Base-by-base conservation (phyloP, 2,888 invertebrate genomes). In the Laothoe populi region DNA sequence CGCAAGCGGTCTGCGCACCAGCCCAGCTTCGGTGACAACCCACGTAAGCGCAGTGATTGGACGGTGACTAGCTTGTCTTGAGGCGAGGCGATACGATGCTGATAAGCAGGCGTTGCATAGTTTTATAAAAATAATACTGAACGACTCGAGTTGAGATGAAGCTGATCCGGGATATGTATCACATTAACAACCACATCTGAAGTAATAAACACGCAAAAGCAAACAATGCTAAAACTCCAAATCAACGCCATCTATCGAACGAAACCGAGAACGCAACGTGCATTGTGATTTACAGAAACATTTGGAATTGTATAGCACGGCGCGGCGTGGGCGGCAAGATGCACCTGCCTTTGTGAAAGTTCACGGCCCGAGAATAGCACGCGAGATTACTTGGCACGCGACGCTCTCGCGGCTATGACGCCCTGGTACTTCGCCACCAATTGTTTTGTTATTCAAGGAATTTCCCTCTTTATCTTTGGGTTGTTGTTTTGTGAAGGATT, bases 341-440 rank as follows among this genome's bases (percentile, higher is more conserved):
- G 57, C 72, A 72, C 72, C 72, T 72, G 70, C 59, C 57, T 63
- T 61, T 63, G 65, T 53, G 65, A 68, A 72, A 70, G 71, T 73
- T 73, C 73, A 64, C 62, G 69, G 64, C 67, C 68, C 69, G 66
- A 67, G 68, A 72, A 69, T 73, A 73, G 71, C 66, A 40, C 65
- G 48, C 66, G 65, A 67, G 67, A 44, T 53, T 57, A 61, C 58
- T 71, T 71, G 73, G 73, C 73, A 71, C 72, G 70, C 66, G 62
- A 38, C 63, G 38, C 46, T 48, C 44, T 26, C 48, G 40, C 40
- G 53, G 53, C 35, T 35, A 49, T 62, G 48, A 45, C 59, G 59
- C 31, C 49, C 59, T 62, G 62, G 62, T 62, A 62, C 57, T 62
- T 48, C 42, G 11, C 8, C 40, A 49, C 38, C 35, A 35, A 53